These are phyloP conservation scores for Pelochelys cantorii DNA, from an alignment of 2,797 vertebrate species.

Conservation along the genomic window DNA sequence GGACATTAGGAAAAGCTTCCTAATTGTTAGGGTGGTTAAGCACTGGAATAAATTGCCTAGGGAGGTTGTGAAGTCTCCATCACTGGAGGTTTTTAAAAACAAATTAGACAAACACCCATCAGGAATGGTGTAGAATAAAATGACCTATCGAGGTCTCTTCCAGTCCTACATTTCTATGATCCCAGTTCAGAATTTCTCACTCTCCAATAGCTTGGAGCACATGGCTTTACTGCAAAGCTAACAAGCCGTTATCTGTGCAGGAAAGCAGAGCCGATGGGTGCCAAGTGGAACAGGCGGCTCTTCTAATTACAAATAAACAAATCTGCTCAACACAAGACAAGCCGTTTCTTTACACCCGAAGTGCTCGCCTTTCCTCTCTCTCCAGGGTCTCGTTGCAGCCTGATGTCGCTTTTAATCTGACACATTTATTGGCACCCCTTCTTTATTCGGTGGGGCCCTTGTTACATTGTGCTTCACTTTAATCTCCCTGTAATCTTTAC, in stretches of 20 bases:
- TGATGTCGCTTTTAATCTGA: conserved; percentile 23
- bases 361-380: neutral
- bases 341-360: conserved; percentile 2
- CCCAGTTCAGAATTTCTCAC: neutral
- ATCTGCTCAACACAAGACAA: conserved; percentile 19
- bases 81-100: neutral
- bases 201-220: accelerated
- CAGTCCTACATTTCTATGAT: neutral
- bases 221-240: conserved; percentile 15
- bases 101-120: neutral
- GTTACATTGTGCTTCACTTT: conserved; percentile 4
- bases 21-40: neutral
- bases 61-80: neutral
- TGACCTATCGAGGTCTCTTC: neutral
- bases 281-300: conserved; percentile 19
- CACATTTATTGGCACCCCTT: neutral
- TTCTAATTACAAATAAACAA: neutral
- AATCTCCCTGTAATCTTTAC: conserved; percentile 20
- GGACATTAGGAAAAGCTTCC: neutral
- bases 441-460: conserved; percentile 15
- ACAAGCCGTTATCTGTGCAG: neutral
- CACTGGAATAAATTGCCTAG: neutral
- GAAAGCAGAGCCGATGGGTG: neutral
- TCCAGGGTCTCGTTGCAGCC: neutral
- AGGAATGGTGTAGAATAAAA: neutral